Evolutionary conservation across 1,140 invertebrate species (phyloP), one percentile per base, ranked within the genome.

Genomic region (Archivesica marissinica): DNA sequence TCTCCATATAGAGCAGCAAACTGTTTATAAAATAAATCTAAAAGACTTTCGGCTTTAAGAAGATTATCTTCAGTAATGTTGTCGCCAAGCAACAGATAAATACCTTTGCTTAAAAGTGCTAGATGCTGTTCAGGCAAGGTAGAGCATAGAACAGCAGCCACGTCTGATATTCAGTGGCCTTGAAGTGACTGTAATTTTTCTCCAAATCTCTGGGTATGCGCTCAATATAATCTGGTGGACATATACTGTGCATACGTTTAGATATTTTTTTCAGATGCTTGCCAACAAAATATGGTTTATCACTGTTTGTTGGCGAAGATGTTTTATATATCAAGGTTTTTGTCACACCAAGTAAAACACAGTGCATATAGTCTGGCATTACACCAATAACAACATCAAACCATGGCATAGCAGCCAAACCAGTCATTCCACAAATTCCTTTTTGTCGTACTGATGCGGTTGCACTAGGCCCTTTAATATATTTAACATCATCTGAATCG

Each of bases 291-390:
- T 83, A 83, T 25, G n/a, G 38, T 59, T 83, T 83, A 25, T 35
- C 52, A 75, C 80, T 83, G 6, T 75, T 17, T 70, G 70, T 75
- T 33, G 70, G 50, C 20, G 80, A 83, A 44, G 75, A n/a, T 30
- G n/a, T 61, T 68, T 70, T 70, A 35, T 50, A 39, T 11, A 83
- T 25, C 28, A 83, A 75, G n/a, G 54, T 52, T 30, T 86, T 86
- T 35, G 68, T 81, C n/a, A 86, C 56, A 54, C 85, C 77, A 2
- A 83, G 33, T 6, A 87, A 56, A 11, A 87, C 86, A n/a, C 74
- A 39, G 64, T 87, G 75, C 74, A 78, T 87, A 15, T 87, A 87
- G 41, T 84, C 80, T 38, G 80, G 80, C 0, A 76, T 50, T 3
- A 61, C 44, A 28, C 86, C 80, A 35, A 13, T 4, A 6, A 86